A percentile compares a stretch with the other conserved stretches of the same genome.
Evolutionary conservation across 2,113 vertebrate genomes (phyloP).

Genomic region (Apeltes quadracus): DNA sequence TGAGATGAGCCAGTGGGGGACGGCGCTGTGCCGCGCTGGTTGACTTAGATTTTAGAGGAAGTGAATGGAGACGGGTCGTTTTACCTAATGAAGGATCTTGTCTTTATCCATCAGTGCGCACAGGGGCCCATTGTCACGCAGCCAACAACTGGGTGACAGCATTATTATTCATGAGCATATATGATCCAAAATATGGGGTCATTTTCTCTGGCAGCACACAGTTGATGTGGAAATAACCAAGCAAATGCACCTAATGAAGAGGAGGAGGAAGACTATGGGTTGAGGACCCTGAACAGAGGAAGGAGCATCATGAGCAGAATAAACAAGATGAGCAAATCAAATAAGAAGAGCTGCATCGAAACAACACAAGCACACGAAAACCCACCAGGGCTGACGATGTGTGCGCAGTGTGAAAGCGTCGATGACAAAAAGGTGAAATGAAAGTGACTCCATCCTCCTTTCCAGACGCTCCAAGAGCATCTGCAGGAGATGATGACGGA

Average conservation of each 20-base stretch:
- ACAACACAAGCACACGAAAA: constrained; percentile 32
- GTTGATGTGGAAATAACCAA: too few species aligned
- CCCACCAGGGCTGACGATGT: not conserved
- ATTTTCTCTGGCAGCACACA: not conserved
- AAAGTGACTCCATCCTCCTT: constrained; percentile 50
- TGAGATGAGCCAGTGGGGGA: constrained; percentile 49
- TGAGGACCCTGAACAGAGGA: not conserved
- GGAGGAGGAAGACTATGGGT: not conserved
- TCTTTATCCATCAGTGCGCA: constrained; percentile 39
- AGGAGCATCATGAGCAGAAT: not conserved
- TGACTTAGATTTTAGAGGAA: constrained; percentile 41
- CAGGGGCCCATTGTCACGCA: not conserved
- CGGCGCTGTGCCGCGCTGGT: constrained; percentile 32
- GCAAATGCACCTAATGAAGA: not conserved
- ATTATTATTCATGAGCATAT: constrained; percentile 20
- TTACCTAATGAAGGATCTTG: constrained; percentile 36
- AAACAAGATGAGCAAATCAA: constrained; percentile 1
- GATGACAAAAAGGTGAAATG: constrained; percentile 55
- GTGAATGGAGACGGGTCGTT: constrained; percentile 34
- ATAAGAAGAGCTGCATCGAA: constrained; percentile 1
- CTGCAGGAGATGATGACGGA: constrained; percentile 54
- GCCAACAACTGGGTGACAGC: constrained; percentile 26
- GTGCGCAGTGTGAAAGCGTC: constrained; percentile 28
- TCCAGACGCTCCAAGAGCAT: constrained; percentile 25
- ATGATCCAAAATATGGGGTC: not conserved